phyloP scores from a whole-genome alignment of 2,888 invertebrate species.

The Heterodera filipjevi region DNA sequence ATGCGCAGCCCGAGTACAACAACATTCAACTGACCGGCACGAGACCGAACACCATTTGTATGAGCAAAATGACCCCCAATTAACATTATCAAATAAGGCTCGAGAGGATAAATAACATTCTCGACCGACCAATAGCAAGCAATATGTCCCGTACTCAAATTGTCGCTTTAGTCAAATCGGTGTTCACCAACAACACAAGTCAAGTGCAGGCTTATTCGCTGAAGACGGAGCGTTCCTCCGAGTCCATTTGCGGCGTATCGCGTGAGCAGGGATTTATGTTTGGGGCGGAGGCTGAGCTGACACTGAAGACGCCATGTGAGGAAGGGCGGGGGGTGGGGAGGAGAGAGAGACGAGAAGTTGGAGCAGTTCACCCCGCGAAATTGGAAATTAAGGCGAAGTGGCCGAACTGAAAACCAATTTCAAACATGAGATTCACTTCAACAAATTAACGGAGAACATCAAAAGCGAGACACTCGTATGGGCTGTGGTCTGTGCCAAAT shows the following conservation, averaged over 20 bases:
- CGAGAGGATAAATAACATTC: neutral
- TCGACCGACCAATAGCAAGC: neutral
- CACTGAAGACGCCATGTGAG: constrained; percentile 67
- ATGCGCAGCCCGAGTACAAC: constrained; percentile 63
- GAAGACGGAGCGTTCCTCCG: constrained; percentile 65
- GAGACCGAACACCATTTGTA: constrained; percentile 62
- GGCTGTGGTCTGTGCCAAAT: constrained; percentile 64
- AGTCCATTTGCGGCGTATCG: constrained; percentile 59
- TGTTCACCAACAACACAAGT: constrained; percentile 65
- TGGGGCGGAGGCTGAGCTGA: constrained; percentile 67
- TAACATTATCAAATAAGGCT: too few species aligned
- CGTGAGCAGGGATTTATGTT: constrained; percentile 65
- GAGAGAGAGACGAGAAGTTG: neutral
- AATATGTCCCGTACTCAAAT: neutral
- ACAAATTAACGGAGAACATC: constrained; percentile 64
- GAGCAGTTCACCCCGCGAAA: neutral
- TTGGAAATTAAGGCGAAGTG: constrained; percentile 63
- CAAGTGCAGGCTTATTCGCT: constrained; percentile 64
- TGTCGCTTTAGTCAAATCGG: constrained; percentile 53
- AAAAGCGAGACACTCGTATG: constrained; percentile 67
- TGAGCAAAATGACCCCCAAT: neutral
- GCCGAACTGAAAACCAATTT: constrained; percentile 67
- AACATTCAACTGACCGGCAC: constrained; percentile 58
- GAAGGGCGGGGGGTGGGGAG: too few species aligned
- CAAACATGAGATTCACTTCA: constrained; percentile 66